Evolutionary conservation across 2,888 invertebrate genomes (phyloP).

Genomic region (Lasius fuliginosus): DNA sequence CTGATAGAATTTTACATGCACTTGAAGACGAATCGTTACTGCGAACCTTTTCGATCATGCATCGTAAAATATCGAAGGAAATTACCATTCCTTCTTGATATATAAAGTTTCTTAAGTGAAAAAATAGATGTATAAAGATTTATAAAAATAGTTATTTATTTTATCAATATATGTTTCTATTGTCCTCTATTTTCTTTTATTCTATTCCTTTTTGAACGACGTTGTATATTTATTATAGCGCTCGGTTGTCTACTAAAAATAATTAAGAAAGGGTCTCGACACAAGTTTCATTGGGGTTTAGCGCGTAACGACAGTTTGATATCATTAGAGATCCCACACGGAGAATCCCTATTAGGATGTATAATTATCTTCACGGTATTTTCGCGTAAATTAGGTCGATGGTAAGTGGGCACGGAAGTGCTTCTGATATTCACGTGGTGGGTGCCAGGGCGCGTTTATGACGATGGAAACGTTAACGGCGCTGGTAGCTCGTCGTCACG

Average conservation of each 20-base stretch:
- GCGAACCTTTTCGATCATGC: background rate
- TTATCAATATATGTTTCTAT: background rate
- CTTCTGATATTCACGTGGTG: constrained; percentile 32
- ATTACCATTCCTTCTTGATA: background rate
- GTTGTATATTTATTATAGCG: constrained; percentile 13
- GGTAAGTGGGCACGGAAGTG: constrained; percentile 16
- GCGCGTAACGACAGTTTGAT: constrained; percentile 2
- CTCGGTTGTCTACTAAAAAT: background rate
- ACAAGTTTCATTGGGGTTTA: background rate
- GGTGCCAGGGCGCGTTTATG: constrained; percentile 33
- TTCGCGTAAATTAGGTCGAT: constrained; percentile 35
- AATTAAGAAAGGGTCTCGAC: background rate
- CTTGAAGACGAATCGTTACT: constrained; percentile 2
- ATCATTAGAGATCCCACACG: background rate
- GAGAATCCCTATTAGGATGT: constrained; percentile 8
- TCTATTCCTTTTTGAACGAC: constrained; percentile 10
- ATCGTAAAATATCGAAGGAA: background rate
- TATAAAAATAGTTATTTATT: background rate
- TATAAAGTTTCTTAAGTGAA: background rate
- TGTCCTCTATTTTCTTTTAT: background rate
- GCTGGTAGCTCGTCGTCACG: constrained; percentile 17
- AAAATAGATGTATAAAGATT: background rate
- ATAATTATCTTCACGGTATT: constrained; percentile 35
- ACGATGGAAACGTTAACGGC: constrained; percentile 44
- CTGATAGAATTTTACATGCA: constrained; percentile 37